Conservation (phyloP, 1,140 invertebrate genomes). For the Eueides isabella region DNA sequence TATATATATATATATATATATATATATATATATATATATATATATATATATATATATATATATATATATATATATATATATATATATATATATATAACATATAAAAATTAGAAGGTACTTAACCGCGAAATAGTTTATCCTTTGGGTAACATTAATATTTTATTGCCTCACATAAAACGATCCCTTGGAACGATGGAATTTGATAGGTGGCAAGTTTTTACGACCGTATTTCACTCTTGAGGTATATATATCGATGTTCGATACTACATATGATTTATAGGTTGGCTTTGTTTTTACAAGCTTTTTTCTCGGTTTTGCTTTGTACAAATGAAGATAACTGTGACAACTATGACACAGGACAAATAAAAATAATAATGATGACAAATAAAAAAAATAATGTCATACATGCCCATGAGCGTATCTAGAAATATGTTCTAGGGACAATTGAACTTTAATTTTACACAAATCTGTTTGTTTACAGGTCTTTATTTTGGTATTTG, state of each 20-base stretch:
- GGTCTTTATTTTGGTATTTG: too few relatives aligned
- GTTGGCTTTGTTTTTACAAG: not conserved
- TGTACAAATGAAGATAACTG: too few relatives aligned
- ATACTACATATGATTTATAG: slow-evolving; percentile 1
- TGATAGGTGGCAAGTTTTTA: slow-evolving; percentile 23
- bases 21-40: too few relatives aligned
- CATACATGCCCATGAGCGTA: too few relatives aligned
- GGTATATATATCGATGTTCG: not conserved
- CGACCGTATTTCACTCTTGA: slow-evolving; percentile 9
- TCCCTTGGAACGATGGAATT: slow-evolving; percentile 12
- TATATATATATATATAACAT: not conserved
- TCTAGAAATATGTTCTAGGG: too few relatives aligned
- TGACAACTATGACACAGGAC: not conserved
- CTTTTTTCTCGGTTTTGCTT: not conserved
- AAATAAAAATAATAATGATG: too few relatives aligned
- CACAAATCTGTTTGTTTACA: too few relatives aligned
- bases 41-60: too few relatives aligned
- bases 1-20: too few relatives aligned
- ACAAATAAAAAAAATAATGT: too few relatives aligned
- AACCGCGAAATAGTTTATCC: slow-evolving; percentile 11
- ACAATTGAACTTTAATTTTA: too few relatives aligned
- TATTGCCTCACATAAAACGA: slow-evolving; percentile 10
- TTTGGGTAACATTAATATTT: slow-evolving; percentile 19
- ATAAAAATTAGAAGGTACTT: slow-evolving; percentile 5
- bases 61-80: not conserved